Conservation (phyloP, 2,888 invertebrate species). For the Ectemnius lituratus region DNA sequence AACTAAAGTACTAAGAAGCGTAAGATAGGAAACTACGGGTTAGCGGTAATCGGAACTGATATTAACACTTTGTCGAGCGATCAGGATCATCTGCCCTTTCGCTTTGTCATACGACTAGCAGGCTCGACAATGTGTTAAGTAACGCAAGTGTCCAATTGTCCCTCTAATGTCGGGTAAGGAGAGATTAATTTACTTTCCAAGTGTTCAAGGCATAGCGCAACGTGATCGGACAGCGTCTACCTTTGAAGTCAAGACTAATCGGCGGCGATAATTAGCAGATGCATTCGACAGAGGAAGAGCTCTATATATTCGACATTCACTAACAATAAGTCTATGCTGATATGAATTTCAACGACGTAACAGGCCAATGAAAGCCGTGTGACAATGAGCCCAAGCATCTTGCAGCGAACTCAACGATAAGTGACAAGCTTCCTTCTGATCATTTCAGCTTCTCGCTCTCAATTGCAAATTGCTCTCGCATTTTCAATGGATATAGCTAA, state of each 20-base stretch:
- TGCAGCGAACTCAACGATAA: not conserved
- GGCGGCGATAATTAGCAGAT: slow-evolving; percentile 38
- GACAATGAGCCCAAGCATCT: not conserved
- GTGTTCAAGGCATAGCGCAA: slow-evolving; percentile 70
- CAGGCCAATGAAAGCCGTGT: not conserved
- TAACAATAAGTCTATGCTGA: slow-evolving; percentile 31
- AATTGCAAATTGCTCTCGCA: not conserved
- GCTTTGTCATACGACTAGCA: too few species aligned
- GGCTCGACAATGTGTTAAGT: too few species aligned
- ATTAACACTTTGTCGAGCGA: too few species aligned
- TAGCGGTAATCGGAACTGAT: too few species aligned
- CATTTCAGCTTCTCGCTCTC: not conserved
- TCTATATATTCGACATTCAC: slow-evolving; percentile 32
- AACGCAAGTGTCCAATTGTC: too few species aligned
- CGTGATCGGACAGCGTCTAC: slow-evolving; percentile 57
- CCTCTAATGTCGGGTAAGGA: slow-evolving; percentile 17
- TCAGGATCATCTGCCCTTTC: too few species aligned
- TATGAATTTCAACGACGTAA: slow-evolving; percentile 25
- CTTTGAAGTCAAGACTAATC: slow-evolving; percentile 15
- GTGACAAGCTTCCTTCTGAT: not conserved
- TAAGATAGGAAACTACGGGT: too few species aligned
- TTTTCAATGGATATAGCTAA: slow-evolving; percentile 2
- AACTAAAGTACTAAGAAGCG: too few species aligned
- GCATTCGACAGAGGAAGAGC: slow-evolving; percentile 31
- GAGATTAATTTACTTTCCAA: slow-evolving; percentile 72